phyloP scores from a whole-genome alignment of 2,888 invertebrate species.

The Megaustenia siamemsis region DNA sequence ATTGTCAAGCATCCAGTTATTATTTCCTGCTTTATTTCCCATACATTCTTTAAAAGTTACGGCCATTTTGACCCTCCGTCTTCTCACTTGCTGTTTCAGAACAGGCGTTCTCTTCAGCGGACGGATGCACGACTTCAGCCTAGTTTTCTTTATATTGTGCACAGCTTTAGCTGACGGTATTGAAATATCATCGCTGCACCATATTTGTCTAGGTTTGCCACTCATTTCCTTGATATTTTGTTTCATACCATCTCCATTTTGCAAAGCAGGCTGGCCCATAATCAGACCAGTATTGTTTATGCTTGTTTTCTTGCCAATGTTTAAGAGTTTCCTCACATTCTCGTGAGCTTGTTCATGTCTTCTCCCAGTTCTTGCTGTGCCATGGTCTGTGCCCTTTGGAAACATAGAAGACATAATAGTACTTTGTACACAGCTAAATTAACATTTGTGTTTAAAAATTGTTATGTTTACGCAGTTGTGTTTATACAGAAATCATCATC shows the following conservation, averaged over 20 bases:
- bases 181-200: neutral
- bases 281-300: neutral
- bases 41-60: neutral
- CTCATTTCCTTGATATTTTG: neutral
- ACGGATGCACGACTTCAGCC: neutral
- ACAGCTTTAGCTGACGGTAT: neutral
- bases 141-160: too few species aligned
- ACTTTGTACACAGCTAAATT: too few species aligned
- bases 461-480: too few species aligned
- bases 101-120: neutral
- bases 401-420: too few species aligned
- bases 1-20: conserved; percentile 4
- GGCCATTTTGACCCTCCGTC: too few species aligned
- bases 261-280: neutral
- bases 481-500: too few species aligned
- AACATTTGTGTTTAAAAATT: too few species aligned
- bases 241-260: neutral
- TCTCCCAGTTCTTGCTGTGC: neutral
- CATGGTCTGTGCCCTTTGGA: neutral
- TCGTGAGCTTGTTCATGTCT: neutral
- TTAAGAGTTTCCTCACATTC: neutral
- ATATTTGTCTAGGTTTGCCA: neutral
- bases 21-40: conserved; percentile 22
- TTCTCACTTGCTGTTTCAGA: too few species aligned
- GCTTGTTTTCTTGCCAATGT: too few species aligned